Conservation (phyloP, 1,140 invertebrate genomes). For the Drosophila pseudoananassae region DNA sequence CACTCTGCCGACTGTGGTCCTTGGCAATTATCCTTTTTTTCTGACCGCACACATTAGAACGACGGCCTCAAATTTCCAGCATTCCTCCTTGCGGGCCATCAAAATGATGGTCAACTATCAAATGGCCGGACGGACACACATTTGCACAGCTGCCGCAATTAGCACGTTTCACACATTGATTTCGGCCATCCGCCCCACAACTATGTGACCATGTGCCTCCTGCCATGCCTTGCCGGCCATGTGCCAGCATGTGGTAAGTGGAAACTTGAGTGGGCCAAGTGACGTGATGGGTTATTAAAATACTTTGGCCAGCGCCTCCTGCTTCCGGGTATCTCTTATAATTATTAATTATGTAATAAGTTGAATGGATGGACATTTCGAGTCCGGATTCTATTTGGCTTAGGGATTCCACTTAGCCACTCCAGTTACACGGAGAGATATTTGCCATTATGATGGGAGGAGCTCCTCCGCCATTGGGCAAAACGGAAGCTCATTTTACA, state of each 20-base stretch:
- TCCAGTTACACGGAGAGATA: constrained; percentile 4
- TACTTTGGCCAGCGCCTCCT: constrained; percentile 31
- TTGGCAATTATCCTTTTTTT: constrained; percentile 66
- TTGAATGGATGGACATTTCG: constrained; percentile 51
- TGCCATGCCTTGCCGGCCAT: not conserved
- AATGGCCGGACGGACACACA: constrained; percentile 67
- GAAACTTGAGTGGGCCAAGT: constrained; percentile 26
- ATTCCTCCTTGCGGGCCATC: constrained; percentile 40
- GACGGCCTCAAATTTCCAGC: not conserved
- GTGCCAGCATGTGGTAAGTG: constrained; percentile 29
- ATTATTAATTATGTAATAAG: constrained; percentile 80
- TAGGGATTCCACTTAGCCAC: constrained; percentile 40
- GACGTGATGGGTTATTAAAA: constrained; percentile 71
- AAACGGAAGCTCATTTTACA: constrained; percentile 44
- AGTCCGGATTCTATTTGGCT: constrained; percentile 44
- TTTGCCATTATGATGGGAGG: not conserved
- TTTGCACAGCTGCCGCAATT: constrained; percentile 81
- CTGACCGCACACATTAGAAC: constrained; percentile 47
- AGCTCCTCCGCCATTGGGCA: not conserved
- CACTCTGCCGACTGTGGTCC: constrained; percentile 18
- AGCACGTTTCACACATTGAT: constrained; percentile 81
- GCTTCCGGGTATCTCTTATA: constrained; percentile 29
- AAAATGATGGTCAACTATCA: constrained; percentile 81
- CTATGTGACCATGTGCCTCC: not conserved
- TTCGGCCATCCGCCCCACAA: constrained; percentile 27